Percentiles rank a stretch among this genome's conserved stretches.
Evolutionary conservation across 2,888 invertebrate genomes (phyloP).

Genomic region (Lingula anatina): DNA sequence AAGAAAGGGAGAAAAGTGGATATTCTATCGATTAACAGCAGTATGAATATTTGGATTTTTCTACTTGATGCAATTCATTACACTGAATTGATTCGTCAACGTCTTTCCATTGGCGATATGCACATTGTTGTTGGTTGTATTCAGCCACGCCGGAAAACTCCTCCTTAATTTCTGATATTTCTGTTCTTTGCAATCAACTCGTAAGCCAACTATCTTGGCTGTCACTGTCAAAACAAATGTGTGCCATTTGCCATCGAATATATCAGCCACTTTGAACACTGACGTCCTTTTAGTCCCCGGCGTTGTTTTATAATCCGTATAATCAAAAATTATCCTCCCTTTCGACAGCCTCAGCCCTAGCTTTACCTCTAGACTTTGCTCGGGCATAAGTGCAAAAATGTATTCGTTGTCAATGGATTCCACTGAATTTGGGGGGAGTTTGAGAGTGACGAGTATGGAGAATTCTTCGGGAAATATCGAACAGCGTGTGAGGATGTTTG

Average conservation of each 20-base stretch:
- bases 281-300: background rate
- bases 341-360: background rate
- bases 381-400: background rate
- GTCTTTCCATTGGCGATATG: background rate
- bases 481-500: background rate
- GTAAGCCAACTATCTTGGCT: background rate
- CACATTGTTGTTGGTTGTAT: background rate
- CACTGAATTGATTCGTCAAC: background rate
- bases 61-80: too few species aligned
- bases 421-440: background rate
- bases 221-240: background rate
- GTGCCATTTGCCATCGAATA: background rate
- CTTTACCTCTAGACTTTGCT: background rate
- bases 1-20: too few species aligned
- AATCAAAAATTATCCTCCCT: background rate
- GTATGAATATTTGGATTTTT: too few species aligned
- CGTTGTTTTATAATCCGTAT: background rate
- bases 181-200: background rate
- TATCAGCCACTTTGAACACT: background rate
- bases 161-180: background rate
- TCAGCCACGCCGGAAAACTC: background rate
- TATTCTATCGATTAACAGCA: too few species aligned
- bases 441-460: background rate
- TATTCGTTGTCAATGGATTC: background rate
- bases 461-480: background rate